These are phyloP conservation scores for Taxidea taxus DNA, from an alignment of 2,113 vertebrate species.

Conservation along the genomic window DNA sequence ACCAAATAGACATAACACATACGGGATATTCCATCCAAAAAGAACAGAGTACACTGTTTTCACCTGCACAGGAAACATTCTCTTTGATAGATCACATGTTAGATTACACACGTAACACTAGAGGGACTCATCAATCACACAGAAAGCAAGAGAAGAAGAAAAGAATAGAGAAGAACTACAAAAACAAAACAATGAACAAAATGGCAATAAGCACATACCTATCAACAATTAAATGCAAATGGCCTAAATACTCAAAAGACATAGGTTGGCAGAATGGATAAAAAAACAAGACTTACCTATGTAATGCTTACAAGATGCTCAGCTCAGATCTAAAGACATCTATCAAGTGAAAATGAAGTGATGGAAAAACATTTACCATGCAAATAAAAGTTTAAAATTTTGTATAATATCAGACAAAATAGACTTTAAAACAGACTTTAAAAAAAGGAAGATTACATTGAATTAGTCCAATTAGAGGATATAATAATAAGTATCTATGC, in stretches of 20 bases:
- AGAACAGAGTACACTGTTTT: neutral
- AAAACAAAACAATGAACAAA: neutral
- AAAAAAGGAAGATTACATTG: neutral
- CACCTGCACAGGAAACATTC: neutral
- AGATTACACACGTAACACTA: neutral
- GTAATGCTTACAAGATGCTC: neutral
- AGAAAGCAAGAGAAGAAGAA: neutral
- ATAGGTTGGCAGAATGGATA: neutral
- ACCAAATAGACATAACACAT: too few relatives aligned
- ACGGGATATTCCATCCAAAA: neutral
- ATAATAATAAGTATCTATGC: neutral
- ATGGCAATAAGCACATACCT: neutral
- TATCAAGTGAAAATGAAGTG: neutral
- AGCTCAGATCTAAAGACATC: neutral
- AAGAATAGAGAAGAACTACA: neutral
- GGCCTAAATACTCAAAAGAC: neutral
- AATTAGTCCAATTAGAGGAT: neutral
- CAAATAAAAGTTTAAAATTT: neutral
- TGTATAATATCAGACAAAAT: neutral
- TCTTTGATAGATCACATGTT: neutral
- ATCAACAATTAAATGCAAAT: neutral
- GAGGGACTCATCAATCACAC: neutral
- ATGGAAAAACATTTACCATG: neutral
- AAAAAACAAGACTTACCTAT: neutral
- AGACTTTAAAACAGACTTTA: neutral